Conservation (phyloP, 2,888 invertebrate genomes). For the Nowickia ferox region DNA sequence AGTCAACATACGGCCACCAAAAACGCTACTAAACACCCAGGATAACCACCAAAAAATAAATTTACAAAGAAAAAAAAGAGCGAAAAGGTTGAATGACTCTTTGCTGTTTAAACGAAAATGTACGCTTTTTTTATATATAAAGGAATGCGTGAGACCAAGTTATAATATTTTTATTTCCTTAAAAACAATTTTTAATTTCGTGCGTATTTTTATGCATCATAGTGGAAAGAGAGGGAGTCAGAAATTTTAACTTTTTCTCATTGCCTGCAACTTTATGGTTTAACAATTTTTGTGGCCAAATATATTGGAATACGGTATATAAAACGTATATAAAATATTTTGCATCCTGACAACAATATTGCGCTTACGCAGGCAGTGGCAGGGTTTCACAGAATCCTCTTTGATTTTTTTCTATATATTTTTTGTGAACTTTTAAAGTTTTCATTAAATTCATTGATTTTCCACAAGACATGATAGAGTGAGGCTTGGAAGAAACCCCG, state of each 20-base stretch:
- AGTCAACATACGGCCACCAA: conserved; percentile 51
- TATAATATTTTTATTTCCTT: conserved; percentile 41
- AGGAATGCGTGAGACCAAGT: conserved; percentile 66
- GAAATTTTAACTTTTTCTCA: background rate
- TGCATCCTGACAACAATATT: conserved; percentile 20
- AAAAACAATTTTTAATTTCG: conserved; percentile 65
- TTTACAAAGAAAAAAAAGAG: background rate
- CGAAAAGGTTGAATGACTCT: conserved; percentile 61
- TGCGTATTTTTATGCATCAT: conserved; percentile 51
- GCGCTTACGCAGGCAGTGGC: conserved; percentile 36
- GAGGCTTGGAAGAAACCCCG: conserved; percentile 3
- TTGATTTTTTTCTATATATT: conserved; percentile 60
- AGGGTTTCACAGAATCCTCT: conserved; percentile 47
- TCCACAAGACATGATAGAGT: conserved; percentile 40
- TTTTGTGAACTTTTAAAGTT: conserved; percentile 71
- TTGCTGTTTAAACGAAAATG: conserved; percentile 67
- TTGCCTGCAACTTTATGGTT: conserved; percentile 19
- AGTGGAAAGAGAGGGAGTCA: background rate
- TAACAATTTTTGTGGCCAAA: conserved; percentile 8
- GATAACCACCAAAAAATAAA: conserved; percentile 32
- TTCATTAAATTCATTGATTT: conserved; percentile 74
- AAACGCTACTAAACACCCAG: conserved; percentile 34
- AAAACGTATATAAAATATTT: background rate
- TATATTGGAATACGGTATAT: background rate
- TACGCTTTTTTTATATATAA: conserved; percentile 41